Evolutionary conservation across 2,888 invertebrate species (phyloP).

Genomic region (Sicus ferrugineus): DNA sequence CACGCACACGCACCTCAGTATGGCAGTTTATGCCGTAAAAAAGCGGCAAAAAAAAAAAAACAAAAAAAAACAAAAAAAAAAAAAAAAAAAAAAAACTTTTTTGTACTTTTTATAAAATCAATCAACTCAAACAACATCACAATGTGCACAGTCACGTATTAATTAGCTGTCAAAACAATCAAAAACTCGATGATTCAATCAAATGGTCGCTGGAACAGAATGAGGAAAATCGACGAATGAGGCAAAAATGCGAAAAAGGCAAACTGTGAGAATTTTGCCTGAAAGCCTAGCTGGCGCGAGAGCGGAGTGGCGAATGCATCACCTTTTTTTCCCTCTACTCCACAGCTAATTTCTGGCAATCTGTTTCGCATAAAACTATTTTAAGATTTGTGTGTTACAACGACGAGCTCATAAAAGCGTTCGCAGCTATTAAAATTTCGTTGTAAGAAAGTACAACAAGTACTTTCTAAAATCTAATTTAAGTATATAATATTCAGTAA

Average conservation of each 20-base stretch:
- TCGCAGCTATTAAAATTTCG: too few relatives aligned
- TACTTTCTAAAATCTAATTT: too few relatives aligned
- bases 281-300: too few relatives aligned
- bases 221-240: neutral
- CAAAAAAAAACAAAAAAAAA: neutral
- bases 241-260: neutral
- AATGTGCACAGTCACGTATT: neutral
- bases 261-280: too few relatives aligned
- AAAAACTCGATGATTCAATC: neutral
- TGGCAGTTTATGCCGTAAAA: neutral
- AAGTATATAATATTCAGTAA: too few relatives aligned
- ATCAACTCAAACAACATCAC: neutral
- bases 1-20: too few relatives aligned
- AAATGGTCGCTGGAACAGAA: neutral
- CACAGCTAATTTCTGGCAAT: neutral
- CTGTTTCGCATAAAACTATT: neutral
- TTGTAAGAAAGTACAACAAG: too few relatives aligned
- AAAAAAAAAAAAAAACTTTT: too few relatives aligned
- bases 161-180: neutral
- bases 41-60: neutral
- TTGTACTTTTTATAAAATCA: too few relatives aligned
- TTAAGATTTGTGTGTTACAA: neutral
- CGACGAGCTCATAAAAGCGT: neutral
- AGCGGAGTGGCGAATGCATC: neutral
- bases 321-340: neutral